Base-by-base conservation (phyloP, 2,888 invertebrate genomes). In the Nemotelus nigrinus region DNA sequence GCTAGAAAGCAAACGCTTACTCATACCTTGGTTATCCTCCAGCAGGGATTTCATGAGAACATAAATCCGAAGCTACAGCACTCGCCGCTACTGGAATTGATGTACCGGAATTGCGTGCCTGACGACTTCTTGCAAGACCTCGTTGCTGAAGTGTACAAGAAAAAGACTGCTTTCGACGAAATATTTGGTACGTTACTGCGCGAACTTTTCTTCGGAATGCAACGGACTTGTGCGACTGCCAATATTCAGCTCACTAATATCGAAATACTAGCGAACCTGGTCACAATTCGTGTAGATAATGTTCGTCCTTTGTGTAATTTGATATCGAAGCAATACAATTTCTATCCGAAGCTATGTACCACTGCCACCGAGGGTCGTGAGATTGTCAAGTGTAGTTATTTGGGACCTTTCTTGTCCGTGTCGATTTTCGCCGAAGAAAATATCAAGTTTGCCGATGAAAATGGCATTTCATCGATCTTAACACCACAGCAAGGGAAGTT, bases 371-470 rank as follows among this genome's bases (percentile, higher is more conserved):
- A 90, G 0, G 98, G 98, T 0, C 89, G 96, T 60, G 98, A 99
- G 87, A 89, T 98, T 78, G 93, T 95, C 0, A 90, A 93, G 74
- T 92, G 94, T 67, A 94, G 96, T 77, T 96, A 92, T 84, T 90
- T 99, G 5, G 98, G 97, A 25, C 96, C 98, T 0, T 98, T 99
- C 87, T 90, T 99, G 80, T 92, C 93, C 7, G 92, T 98, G 0
- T 97, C 98, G 0, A 91, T 97, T 2, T 96, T 98, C 86, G 96
- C 95, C 55, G 98, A 98, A 84, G 98, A 98, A 86, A 95, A 96
- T 85, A 94, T 94, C 0, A 92, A 94, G 81, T 92, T 96, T n/a
- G 95, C 95, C 0, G 95, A 96, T 82, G 93, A 91, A 80, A 92
- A 91, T 83, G 84, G 85, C 10, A 84, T 84, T 76, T 55, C 53